Conservation (phyloP, 2,888 invertebrate species). For the Drosophila neoperkinsi region DNA sequence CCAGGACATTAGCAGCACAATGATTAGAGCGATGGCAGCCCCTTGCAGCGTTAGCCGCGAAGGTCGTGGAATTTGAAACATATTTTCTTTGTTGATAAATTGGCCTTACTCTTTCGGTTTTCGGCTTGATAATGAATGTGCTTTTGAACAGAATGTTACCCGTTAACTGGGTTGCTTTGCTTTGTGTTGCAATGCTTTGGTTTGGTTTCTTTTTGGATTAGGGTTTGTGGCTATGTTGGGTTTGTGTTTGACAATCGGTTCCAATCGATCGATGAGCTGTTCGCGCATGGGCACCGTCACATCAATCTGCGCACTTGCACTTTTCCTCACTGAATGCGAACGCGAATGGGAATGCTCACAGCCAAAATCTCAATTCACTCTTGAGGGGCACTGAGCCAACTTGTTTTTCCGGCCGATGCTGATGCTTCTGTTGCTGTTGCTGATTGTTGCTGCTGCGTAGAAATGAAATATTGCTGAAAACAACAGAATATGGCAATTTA, state of each 20-base stretch:
- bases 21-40: constrained; percentile 55
- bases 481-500: constrained; percentile 77
- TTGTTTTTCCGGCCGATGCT: constrained; percentile 56
- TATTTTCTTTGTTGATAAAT: constrained; percentile 39
- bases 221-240: constrained; percentile 21
- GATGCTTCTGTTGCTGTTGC: constrained; percentile 2
- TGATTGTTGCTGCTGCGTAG: constrained; percentile 53
- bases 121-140: constrained; percentile 2
- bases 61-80: constrained; percentile 70
- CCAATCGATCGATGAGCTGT: constrained; percentile 54
- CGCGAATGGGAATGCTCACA: constrained; percentile 12
- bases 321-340: constrained; percentile 42
- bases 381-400: constrained; percentile 44
- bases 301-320: constrained; percentile 47
- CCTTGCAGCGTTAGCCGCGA: constrained; percentile 63
- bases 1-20: constrained; percentile 74
- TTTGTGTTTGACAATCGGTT: constrained; percentile 22
- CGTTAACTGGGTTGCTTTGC: not conserved
- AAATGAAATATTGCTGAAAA: constrained; percentile 63
- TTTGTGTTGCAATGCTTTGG: not conserved
- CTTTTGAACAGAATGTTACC: not conserved
- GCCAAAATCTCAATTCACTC: constrained; percentile 46
- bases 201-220: constrained; percentile 8
- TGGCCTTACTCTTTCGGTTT: constrained; percentile 9
- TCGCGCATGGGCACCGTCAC: constrained; percentile 49